Base-by-base conservation (phyloP, 2,888 invertebrate genomes). In the Malachius bipustulatus region DNA sequence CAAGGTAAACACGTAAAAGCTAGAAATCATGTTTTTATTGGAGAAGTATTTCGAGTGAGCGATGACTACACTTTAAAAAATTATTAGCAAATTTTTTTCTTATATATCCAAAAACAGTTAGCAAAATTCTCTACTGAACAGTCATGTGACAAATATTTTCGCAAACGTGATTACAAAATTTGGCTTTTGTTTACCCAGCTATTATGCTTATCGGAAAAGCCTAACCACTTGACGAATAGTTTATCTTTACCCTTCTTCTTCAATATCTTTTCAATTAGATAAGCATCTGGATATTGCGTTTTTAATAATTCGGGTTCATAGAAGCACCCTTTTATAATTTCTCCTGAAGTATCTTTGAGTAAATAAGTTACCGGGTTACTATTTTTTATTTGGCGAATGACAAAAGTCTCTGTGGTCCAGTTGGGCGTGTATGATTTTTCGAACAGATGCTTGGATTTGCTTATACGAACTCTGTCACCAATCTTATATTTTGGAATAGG, bases 371-470 rank as follows among this genome's bases (percentile, higher is more conserved):
- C 39, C 8, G 55, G 55, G 41, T 46, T 47, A n/a, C 52, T 53
- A 15, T 41, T 40, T 19, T 49, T 30, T 3, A 55, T 45, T 46
- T 49, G 42, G n/a, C 2, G 29, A 13, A 59, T 44, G 24, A 38
- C 50, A 37, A 57, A 60, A 26, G 58, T 39, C 38, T 59, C 57
- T 1, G 50, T 52, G 2, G 52, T 41, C 53, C 55, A 59, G 30
- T 53, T 54, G 0, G 53, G 51, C 2, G 47, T 49, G 32, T 55
- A 59, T 3, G 51, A 52, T 47, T 57, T 57, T 8, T 47, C 49
- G 41, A 57, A 56, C 6, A 50, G 24, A 9, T 37, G 34, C 40
- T 53, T 54, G 12, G 41, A 36, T 40, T 53, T 54, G 33, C 47
- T 48, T 10, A 58, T 47, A 8, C 55, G 37, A 2, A 57, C 56